Base-by-base conservation (phyloP, 2,113 vertebrate species). In the Cichladusa arquata region DNA sequence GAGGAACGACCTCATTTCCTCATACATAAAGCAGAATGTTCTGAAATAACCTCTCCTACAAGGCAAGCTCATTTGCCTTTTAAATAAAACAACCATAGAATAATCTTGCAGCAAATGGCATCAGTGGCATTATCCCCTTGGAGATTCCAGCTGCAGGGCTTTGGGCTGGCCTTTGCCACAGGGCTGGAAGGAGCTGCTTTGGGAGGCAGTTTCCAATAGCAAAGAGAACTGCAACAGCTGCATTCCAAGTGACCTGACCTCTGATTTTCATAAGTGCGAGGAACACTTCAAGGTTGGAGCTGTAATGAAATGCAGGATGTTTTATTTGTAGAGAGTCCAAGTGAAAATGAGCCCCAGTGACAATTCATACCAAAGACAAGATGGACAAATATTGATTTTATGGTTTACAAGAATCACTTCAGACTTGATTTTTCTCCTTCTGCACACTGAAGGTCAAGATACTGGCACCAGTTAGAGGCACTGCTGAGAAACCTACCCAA, bases 11-110 rank as follows among this genome's bases (percentile, higher is more conserved):
- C 62, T 71, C 12, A 24, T 38, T 64, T 86, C 88, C 83, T 73
- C 17, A 1, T 23, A 36, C 38, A 67, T 9, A 61, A 54, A 65
- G 38, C 76, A 76, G 51, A 36, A n/a, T 0, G 9, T 44, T 54
- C 78, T 29, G 36, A 60, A 94, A 42, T 44, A n/a, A 57, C 34
- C 44, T 58, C 71, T 82, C 78, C 78, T 38, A 23, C 53, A 40
- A 69, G 81, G 31, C 57, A 80, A 71, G 16, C 24, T 90, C 65
- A 72, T 94, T 92, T 95, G 85, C 40, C 56, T 90, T 93, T 81
- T 85, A 95, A 91, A 91, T 57, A 53, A 69, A 67, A 47, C 51
- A 72, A 25, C 40, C 60, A 67, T 2, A 29, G 65, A 64, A 50
- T 42, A n/a, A 66, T 62, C 65, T 67, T 31, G 28, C 51, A 89